Base-by-base conservation (phyloP, 2,888 invertebrate species). In the Spatulosminthurus flaviceps region DNA sequence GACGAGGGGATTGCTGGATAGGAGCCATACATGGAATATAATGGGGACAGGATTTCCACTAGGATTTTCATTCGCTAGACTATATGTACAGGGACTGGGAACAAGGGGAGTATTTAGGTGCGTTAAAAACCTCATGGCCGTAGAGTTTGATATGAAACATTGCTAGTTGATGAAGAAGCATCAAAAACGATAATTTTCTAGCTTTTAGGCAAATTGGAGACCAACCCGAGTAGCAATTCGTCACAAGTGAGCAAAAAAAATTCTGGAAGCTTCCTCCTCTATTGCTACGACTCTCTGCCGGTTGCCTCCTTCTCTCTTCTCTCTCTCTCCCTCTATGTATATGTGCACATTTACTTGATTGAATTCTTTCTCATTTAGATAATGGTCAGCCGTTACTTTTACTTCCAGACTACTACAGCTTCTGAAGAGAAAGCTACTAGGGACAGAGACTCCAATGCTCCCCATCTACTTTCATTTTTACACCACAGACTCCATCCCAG, bases 331-430 rank as follows among this genome's bases (percentile, higher is more conserved):
- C 21, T 69, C 24, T 42, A 60, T 28, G 78, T 69, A 60, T 81
- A 67, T 79, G 80, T 82, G 82, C 82, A 76, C 83, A 83, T 83
- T 83, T 82, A 83, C 74, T 80, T 83, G 83, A 83, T 83, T 82
- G 83, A 83, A 83, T 83, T 83, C 83, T 82, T 82, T 82, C 83
- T 83, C 83, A 83, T 83, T 83, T 82, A 79, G 82, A 82, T 82
- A 83, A 83, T 83, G 83, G 83, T 83, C 83, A 83, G 82, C 81
- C 81, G 82, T 83, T 82, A 82, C 82, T 80, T 80, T 78, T 77
- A 79, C 77, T 77, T 77, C 60, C 69, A 77, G 60, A 72, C 70
- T 70, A 21, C 64, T 64, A 64, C 74, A 24, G 43, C 21, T 13
- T n/a, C n/a, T n/a, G n/a, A 24, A 26, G 60, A 60, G 19, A 22